Base-by-base conservation (phyloP, 2,113 vertebrate genomes). In the Prionailurus bengalensis region DNA sequence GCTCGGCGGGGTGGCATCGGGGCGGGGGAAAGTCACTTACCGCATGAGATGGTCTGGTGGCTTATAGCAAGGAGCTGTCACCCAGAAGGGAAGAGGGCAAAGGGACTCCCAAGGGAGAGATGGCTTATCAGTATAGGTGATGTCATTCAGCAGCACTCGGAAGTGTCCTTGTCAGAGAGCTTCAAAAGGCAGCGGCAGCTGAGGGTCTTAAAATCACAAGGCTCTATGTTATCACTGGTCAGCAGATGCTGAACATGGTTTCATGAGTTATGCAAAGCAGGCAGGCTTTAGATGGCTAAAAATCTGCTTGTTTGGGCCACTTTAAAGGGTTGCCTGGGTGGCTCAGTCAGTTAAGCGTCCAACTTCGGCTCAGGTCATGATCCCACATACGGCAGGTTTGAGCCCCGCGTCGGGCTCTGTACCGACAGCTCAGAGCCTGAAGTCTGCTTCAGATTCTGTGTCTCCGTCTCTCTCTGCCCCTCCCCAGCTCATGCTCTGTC, bases 81-180 rank as follows among this genome's bases (percentile, higher is more conserved):
- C 17, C 31, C 68, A 93, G n/a, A 68, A 55, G 55, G 27, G 45
- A 29, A 33, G 51, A 68, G n/a, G 36, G n/a, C 31, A 70, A 36
- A 2, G 66, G n/a, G 19, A 81, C 29, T 66, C 8, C 16, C 5
- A 36, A 9, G 3, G 5, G 58, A 76, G 21, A n/a, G 6, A n/a
- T 6, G 14, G 29, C 31, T 58, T 55, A 70, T 15, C 27, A n/a
- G 33, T 82, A 19, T 48, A 65, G 51, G 51, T 42, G 66, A 48
- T 4, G 0, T 5, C 45, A 42, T 14, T 70, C 61, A 61, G 25
- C 61, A 51, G 79, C 31, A 12, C 1, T 3, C 4, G 0, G 78
- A n/a, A 48, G 7, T 17, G 33, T 90, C 31, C 63, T 36, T 19
- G 10, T 42, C 48, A 45, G 25, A 80, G 15, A 79, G 33, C 36